phyloP scores from a whole-genome alignment of 2,888 invertebrate genomes.

The Brenthis ino region DNA sequence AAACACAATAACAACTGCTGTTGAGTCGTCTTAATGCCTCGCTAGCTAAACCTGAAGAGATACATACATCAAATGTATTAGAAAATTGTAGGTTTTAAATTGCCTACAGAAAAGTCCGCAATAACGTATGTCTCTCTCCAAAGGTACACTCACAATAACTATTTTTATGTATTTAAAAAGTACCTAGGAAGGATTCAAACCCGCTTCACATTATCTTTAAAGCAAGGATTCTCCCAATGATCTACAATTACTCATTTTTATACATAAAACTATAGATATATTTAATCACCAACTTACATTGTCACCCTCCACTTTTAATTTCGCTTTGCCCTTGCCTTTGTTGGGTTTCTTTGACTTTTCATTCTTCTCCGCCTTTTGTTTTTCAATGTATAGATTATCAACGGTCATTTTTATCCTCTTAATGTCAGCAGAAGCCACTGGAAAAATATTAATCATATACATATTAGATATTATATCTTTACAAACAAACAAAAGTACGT shows the following conservation, averaged over 20 bases:
- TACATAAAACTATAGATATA: neutral
- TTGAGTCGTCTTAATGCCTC: too few relatives aligned
- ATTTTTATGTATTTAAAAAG: too few relatives aligned
- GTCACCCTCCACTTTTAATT: conserved; percentile 87
- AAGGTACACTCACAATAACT: too few relatives aligned
- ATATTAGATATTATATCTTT: neutral
- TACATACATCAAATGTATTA: too few relatives aligned
- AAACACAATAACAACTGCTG: too few relatives aligned
- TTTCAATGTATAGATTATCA: conserved; percentile 93
- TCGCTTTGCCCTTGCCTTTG: conserved; percentile 91
- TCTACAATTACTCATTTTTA: neutral
- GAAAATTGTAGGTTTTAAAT: too few relatives aligned
- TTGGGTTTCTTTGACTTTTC: conserved; percentile 89
- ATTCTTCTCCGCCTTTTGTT: conserved; percentile 92
- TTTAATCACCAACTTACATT: conserved; percentile 80
- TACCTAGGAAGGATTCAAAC: too few relatives aligned
- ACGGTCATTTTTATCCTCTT: conserved; percentile 92
- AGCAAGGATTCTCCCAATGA: neutral
- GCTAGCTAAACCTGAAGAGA: too few relatives aligned
- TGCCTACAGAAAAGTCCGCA: too few relatives aligned
- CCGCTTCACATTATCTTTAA: neutral
- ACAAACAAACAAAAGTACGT: neutral
- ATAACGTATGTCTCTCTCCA: too few relatives aligned
- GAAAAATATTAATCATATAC: conserved; percentile 47
- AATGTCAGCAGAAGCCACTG: conserved; percentile 90